Conservation (phyloP, 2,888 invertebrate genomes). For the Chrysolina oricalcia region DNA sequence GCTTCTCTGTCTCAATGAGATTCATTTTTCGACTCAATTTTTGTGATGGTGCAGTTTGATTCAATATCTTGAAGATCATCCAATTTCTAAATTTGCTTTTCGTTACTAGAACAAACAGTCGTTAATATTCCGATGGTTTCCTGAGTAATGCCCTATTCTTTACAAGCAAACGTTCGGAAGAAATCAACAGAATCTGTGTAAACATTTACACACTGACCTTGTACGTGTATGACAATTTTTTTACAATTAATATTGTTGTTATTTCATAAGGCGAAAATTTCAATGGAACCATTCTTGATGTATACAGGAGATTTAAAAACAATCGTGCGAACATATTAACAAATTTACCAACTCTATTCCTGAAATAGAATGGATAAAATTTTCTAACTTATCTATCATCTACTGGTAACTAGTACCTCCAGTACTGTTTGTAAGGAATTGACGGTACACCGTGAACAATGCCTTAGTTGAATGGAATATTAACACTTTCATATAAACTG, state of each 20-base stretch:
- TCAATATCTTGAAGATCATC: neutral
- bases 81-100: neutral
- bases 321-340: no score
- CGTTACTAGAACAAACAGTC: neutral
- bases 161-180: constrained; percentile 3
- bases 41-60: neutral
- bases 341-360: neutral
- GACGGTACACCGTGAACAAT: neutral
- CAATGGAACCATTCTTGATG: constrained; percentile 16
- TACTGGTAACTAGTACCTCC: no score
- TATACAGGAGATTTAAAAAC: constrained; percentile 6
- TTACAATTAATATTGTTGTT: constrained; percentile 24
- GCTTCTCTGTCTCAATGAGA: constrained; percentile 9
- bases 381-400: neutral
- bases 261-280: constrained; percentile 33
- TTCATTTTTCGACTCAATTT: neutral
- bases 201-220: neutral
- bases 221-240: constrained; percentile 27
- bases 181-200: constrained; percentile 20
- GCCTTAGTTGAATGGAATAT: constrained; percentile 2
- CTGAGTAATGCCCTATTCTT: neutral
- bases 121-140: neutral
- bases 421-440: neutral
- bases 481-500: neutral
- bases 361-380: constrained; percentile 5